Evolutionary conservation across 2,113 vertebrate species (phyloP).

Genomic region (Atlantisia rogersi): DNA sequence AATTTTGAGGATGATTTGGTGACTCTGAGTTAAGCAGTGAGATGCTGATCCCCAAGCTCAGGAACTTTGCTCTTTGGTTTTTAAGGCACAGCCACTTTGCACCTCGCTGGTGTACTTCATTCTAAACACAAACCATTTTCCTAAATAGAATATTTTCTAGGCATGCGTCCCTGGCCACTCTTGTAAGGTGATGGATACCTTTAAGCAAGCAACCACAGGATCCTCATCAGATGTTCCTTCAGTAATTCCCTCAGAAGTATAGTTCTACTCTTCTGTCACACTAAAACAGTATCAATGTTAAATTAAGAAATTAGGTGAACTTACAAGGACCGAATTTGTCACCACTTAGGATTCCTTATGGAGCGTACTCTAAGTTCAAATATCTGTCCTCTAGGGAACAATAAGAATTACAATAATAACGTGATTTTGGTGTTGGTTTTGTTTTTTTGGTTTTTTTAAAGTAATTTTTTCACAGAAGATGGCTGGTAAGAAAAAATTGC

Average conservation of each 20-base stretch:
- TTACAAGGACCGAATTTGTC: neutral
- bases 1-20: neutral
- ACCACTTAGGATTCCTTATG: neutral
- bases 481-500: neutral
- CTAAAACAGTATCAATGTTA: neutral
- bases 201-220: neutral
- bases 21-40: neutral
- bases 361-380: neutral
- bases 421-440: too few relatives aligned
- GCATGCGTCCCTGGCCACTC: neutral
- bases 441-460: neutral
- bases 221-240: neutral
- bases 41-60: neutral
- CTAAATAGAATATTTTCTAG: neutral
- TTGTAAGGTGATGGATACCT: fast-evolving
- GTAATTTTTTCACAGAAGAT: neutral
- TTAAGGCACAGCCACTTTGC: neutral
- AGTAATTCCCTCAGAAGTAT: neutral
- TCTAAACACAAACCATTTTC: neutral
- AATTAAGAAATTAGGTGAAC: neutral
- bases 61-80: neutral
- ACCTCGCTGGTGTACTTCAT: neutral
- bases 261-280: neutral
- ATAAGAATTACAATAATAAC: neutral
- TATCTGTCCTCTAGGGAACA: neutral